These are phyloP conservation scores for Cantharis flavilabris DNA, from an alignment of 2,888 invertebrate genomes.

Conservation along the genomic window DNA sequence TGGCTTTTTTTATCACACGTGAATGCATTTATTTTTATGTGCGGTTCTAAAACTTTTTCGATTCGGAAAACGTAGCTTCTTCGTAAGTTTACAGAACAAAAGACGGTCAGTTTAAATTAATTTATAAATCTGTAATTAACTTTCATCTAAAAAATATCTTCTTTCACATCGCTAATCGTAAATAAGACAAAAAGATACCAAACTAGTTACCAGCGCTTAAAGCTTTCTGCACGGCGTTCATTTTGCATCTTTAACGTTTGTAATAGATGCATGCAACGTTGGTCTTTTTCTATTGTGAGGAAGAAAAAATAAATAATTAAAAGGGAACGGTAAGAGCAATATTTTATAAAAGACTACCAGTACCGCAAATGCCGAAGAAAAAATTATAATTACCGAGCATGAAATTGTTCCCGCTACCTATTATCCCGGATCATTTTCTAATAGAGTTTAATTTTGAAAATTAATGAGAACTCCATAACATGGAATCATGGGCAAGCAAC, in stretches of 20 bases:
- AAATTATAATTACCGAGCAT: not conserved
- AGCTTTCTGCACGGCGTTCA: constrained; percentile 12
- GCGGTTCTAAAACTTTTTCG: constrained; percentile 33
- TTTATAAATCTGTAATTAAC: constrained; percentile 4
- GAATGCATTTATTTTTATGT: constrained; percentile 29
- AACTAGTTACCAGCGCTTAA: constrained; percentile 13
- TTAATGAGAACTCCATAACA: constrained; percentile 11
- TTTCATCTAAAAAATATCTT: constrained; percentile 7
- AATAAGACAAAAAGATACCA: constrained; percentile 14
- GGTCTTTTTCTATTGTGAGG: not conserved
- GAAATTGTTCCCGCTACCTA: not conserved
- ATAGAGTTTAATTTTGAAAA: not conserved
- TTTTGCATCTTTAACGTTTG: not conserved
- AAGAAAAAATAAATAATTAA: not conserved
- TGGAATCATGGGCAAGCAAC: constrained; percentile 6
- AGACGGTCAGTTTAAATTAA: not conserved
- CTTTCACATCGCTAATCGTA: not conserved
- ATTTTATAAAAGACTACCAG: not conserved
- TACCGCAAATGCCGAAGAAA: not conserved
- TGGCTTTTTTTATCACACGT: constrained; percentile 41
- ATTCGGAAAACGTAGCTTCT: not conserved
- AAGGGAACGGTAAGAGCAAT: not conserved
- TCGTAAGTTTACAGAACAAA: not conserved
- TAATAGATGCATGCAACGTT: not conserved
- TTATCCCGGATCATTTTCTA: not conserved